Percentiles rank a stretch among this genome's conserved stretches.
Conservation (phyloP, 2,797 vertebrate genomes). For the Decapterus maruadsi region DNA sequence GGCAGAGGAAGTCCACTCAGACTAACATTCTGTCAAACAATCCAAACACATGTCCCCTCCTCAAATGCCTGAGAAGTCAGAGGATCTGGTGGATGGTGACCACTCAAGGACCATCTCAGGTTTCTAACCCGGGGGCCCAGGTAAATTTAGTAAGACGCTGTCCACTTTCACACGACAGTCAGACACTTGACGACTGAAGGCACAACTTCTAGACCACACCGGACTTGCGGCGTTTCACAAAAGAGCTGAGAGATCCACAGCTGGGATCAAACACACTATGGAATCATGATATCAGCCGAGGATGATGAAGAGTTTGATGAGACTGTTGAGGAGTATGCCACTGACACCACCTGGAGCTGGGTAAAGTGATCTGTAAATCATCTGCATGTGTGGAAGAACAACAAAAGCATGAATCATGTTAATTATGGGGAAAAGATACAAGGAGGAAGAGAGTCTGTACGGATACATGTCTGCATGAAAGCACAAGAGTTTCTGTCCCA, state of each 20-base stretch:
- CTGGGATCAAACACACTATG: slow-evolving; percentile 55
- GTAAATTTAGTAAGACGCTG: slow-evolving; percentile 77
- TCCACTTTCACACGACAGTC: slow-evolving; percentile 62
- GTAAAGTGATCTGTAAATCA: slow-evolving; percentile 70
- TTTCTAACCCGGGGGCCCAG: slow-evolving; percentile 73
- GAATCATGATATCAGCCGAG: slow-evolving; percentile 75
- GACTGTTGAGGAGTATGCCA: slow-evolving; percentile 58
- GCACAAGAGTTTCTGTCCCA: neutral
- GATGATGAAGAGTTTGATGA: slow-evolving; percentile 76
- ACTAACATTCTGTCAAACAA: slow-evolving; percentile 45
- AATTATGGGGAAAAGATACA: neutral
- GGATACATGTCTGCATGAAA: neutral
- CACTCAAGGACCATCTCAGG: slow-evolving; percentile 60
- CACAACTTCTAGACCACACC: neutral
- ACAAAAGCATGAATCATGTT: slow-evolving; percentile 16
- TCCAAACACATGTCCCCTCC: slow-evolving; percentile 35
- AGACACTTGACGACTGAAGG: slow-evolving; percentile 67
- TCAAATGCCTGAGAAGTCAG: slow-evolving; percentile 75
- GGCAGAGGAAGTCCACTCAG: slow-evolving; percentile 20
- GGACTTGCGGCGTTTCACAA: slow-evolving; percentile 18
- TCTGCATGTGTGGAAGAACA: slow-evolving; percentile 35
- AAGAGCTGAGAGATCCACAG: slow-evolving; percentile 24
- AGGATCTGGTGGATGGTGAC: slow-evolving; percentile 58
- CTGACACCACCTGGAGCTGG: slow-evolving; percentile 85
- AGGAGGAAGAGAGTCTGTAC: neutral